Evolutionary conservation across 2,797 vertebrate species (phyloP).

Genomic region (Pipistrellus pygmaeus): DNA sequence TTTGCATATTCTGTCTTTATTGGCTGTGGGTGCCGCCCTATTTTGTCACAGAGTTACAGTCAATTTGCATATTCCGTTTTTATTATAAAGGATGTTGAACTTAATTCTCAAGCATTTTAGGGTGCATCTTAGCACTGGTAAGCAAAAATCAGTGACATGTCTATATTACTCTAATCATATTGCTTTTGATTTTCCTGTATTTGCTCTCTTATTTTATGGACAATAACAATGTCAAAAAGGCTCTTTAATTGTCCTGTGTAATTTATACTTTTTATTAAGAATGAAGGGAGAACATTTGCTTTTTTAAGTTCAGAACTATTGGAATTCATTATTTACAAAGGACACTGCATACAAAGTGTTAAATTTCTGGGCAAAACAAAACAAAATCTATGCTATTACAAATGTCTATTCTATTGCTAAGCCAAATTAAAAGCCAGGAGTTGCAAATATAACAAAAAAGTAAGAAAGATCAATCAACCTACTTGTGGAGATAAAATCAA

Average conservation of each 20-base stretch:
- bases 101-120: not conserved
- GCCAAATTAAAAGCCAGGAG: conserved; percentile 33
- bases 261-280: conserved; percentile 12
- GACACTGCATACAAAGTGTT: not conserved
- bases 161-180: not conserved
- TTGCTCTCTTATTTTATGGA: not conserved
- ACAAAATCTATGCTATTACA: not conserved
- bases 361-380: conserved; percentile 37
- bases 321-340: not conserved
- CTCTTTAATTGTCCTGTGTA: not conserved
- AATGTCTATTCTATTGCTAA: conserved; percentile 6
- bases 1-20: too few species aligned
- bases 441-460: not conserved
- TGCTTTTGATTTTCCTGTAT: not conserved
- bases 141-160: not conserved
- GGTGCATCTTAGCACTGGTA: not conserved
- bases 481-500: conserved; percentile 10
- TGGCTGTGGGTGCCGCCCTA: too few species aligned
- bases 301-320: not conserved
- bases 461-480: not conserved
- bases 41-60: too few species aligned
- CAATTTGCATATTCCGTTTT: too few species aligned
- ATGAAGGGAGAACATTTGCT: not conserved
- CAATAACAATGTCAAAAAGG: not conserved
- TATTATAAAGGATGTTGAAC: not conserved